Evolutionary conservation across 2,888 invertebrate genomes (phyloP), one percentile per base, ranked within the genome.

Genomic region (Plagiodera versicolora): DNA sequence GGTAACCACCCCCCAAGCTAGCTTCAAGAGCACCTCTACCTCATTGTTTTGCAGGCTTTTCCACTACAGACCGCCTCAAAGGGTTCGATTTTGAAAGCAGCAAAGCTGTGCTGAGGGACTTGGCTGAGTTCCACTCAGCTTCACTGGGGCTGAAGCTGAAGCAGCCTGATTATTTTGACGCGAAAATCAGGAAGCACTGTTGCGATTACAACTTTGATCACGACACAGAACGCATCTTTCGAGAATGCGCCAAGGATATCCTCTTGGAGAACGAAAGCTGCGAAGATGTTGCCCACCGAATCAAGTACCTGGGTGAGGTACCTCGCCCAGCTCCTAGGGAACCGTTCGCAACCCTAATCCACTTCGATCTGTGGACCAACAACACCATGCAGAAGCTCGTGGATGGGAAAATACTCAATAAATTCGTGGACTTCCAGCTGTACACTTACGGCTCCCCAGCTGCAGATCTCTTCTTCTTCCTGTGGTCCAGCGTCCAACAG

Each of bases 281-380:
- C 14, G 47, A 39, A 0, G 19, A 49, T 9, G 18, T 60, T 8
- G 9, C 44, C 9, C 20, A 54, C 8, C 49, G 47, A 18, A 20
- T 61, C 5, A 39, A 44, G 0, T 17, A 9, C n/a, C 60, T 59
- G 60, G 57, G 61, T 0, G 24, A 54, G 14, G n/a, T 24, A 10
- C 45, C 44, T 10, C 18, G 50, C 19, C 30, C 20, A 18, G 14
- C 39, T 32, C 45, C 52, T 2, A 47, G 48, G 20, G 83, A 82
- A 47, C 81, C 81, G 0, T 86, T 83, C 75, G 80, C 80, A 0
- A 82, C 84, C 0, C 77, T 85, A 10, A 76, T 79, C 1, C 86
- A 86, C 63, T 75, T 77, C 2, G 86, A 86, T 71, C 78, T 83
- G 50, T 86, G 86, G 86, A 81, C 82, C 14, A 86, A 85, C 70